These are phyloP conservation scores for Leptinotarsa undecemlineata DNA, from an alignment of 1,140 invertebrate species.

Conservation along the genomic window DNA sequence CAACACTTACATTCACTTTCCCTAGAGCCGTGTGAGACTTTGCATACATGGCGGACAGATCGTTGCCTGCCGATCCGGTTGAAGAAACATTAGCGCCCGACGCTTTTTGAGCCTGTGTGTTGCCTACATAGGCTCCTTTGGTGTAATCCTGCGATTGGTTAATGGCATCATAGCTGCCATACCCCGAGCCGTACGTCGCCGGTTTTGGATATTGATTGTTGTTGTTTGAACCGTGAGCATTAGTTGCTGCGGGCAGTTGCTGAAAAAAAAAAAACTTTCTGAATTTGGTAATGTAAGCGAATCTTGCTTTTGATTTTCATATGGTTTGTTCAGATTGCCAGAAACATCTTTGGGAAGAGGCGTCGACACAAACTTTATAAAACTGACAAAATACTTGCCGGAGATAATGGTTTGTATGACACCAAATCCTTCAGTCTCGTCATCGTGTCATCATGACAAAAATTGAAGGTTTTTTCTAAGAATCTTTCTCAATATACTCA, in stretches of 20 bases:
- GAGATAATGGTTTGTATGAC: background rate
- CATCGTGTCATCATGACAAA: conserved; percentile 20
- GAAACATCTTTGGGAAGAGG: conserved; percentile 11
- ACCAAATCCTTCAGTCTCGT: conserved; percentile 17
- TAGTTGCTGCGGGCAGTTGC: conserved; percentile 68
- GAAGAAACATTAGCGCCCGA: conserved; percentile 60
- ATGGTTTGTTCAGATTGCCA: conserved; percentile 13
- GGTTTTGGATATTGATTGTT: conserved; percentile 70
- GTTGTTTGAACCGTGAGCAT: conserved; percentile 61
- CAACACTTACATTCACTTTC: conserved; percentile 71
- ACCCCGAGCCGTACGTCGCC: conserved; percentile 66
- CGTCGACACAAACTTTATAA: background rate
- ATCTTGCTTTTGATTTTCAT: background rate
- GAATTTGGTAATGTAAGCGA: background rate
- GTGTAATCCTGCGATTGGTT: conserved; percentile 63
- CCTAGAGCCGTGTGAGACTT: conserved; percentile 74
- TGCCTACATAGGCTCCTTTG: conserved; percentile 61
- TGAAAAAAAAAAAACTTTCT: conserved; percentile 39
- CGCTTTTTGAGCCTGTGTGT: conserved; percentile 62
- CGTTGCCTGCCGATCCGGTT: conserved; percentile 63
- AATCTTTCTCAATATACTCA: no score
- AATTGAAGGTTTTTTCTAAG: background rate
- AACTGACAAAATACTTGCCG: conserved; percentile 14
- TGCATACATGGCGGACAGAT: conserved; percentile 71
- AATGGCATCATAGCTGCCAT: conserved; percentile 70